Conservation (phyloP, 2,113 vertebrate species). For the Xyrauchen texanus region DNA sequence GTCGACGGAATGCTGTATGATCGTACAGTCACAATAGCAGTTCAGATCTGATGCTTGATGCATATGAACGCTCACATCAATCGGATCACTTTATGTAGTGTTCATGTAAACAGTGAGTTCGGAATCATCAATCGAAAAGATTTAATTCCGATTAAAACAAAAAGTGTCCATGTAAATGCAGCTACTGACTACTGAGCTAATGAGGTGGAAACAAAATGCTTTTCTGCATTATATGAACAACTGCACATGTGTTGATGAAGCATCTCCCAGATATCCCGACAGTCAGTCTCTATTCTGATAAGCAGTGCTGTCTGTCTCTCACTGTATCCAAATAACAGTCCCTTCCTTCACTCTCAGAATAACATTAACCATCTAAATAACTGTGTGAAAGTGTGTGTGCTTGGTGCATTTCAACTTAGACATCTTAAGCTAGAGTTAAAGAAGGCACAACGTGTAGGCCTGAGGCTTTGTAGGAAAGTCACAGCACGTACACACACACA, state of each 20-base stretch:
- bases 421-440: constrained; percentile 52
- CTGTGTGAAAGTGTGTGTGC: constrained; percentile 17
- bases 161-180: not conserved
- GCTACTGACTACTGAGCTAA: not conserved
- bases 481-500: constrained; percentile 32
- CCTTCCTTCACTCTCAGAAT: constrained; percentile 9
- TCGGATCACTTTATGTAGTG: too few relatives aligned
- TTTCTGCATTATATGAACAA: not conserved
- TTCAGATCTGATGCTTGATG: too few relatives aligned
- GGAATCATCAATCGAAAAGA: too few relatives aligned
- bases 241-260: constrained; percentile 12
- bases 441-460: constrained; percentile 54
- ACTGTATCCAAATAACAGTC: not conserved
- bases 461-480: constrained; percentile 55
- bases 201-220: not conserved
- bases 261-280: not conserved
- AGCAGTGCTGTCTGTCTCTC: constrained; percentile 14
- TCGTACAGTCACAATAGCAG: too few relatives aligned
- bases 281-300: constrained; percentile 5
- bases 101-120: too few relatives aligned
- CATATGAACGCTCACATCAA: too few relatives aligned
- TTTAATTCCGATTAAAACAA: too few relatives aligned
- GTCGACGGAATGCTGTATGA: too few relatives aligned
- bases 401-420: constrained; percentile 45
- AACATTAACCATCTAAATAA: constrained; percentile 38